These are phyloP conservation scores for Pseudoatta argentina DNA, from an alignment of 1,140 invertebrate species.

Conservation along the genomic window DNA sequence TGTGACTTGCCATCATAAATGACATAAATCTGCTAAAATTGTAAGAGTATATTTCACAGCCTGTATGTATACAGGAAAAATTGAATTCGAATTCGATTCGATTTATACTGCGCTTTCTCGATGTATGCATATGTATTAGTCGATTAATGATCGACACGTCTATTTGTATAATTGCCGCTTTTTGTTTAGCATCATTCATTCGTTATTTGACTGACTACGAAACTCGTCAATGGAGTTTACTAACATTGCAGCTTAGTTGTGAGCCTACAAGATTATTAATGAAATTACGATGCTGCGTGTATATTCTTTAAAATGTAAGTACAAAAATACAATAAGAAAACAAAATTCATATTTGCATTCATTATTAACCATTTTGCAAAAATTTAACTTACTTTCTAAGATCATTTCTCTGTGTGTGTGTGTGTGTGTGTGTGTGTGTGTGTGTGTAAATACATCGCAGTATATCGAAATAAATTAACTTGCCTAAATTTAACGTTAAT, in stretches of 20 bases:
- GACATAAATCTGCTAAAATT: constrained; percentile 20
- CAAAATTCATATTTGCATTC: background rate
- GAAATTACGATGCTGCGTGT: constrained; percentile 6
- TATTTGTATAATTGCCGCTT: background rate
- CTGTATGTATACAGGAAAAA: constrained; percentile 28
- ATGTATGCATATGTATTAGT: background rate
- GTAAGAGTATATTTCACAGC: constrained; percentile 37
- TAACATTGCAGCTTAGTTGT: background rate
- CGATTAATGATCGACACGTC: background rate
- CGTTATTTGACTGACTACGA: background rate
- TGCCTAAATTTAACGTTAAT: constrained; percentile 1
- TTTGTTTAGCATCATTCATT: background rate
- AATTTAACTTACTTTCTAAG: constrained; percentile 21
- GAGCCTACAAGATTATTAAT: background rate
- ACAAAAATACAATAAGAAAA: constrained; percentile 27
- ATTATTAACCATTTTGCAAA: background rate
- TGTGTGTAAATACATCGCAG: background rate
- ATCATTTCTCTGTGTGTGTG: background rate
- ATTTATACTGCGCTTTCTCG: background rate
- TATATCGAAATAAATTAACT: background rate
- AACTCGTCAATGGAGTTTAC: background rate
- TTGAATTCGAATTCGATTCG: background rate
- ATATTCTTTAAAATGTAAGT: constrained; percentile 3
- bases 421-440: too few species aligned
- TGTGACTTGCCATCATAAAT: background rate